Evolutionary conservation across 64 coral and sea anemone species (phyloP), one percentile per base, ranked within the genome.

Genomic region (Actinia tenebrosa): DNA sequence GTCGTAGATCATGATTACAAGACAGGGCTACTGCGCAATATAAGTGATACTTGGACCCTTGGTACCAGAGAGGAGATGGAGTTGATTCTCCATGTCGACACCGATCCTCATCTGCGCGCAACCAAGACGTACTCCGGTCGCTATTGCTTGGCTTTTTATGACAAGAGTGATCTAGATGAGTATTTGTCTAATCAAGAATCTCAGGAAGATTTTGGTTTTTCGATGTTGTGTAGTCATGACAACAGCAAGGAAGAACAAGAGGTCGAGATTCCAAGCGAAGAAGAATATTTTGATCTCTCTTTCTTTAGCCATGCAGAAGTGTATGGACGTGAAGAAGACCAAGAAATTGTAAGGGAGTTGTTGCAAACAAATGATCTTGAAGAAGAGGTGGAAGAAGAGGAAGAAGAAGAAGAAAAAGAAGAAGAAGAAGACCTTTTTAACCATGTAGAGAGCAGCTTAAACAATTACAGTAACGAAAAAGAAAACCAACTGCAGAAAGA

Each of bases 31-130:
- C 83, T 16, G 3, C 16, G 17, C 16, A 25, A 23, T 9, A 61
- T 85, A 6, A 44, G 83, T 61, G 83, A 85, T 61, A 64, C 60
- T 10, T 85, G 83, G 83, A 64, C 53, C 16, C 56, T 85, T 59
- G 83, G 83, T 10, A 58, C 44, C 2, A 42, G 54, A 59, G 83
- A 85, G 4, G 83, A 62, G 19, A 85, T 85, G 83, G 83, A 85
- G 30, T 18, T 85, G 52, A 58, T 85, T 85, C 60, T 85, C 10
- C 46, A 45, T 25, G 56, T 85, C 15, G 83, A 85, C 9, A 61
- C 83, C 16, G 11, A 58, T 64, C 54, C 83, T 43, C 83, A 85
- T 10, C 83, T 5, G 17, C 22, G 14, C 22, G 8, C 60, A 45
- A 61, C 52, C 42, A 81, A 14, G 26, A 45, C 2, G 3, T 85